Percentiles rank a stretch among this genome's conserved stretches.
Evolutionary conservation across 2,888 invertebrate species (phyloP).

Genomic region (Pachydiplax longipennis): DNA sequence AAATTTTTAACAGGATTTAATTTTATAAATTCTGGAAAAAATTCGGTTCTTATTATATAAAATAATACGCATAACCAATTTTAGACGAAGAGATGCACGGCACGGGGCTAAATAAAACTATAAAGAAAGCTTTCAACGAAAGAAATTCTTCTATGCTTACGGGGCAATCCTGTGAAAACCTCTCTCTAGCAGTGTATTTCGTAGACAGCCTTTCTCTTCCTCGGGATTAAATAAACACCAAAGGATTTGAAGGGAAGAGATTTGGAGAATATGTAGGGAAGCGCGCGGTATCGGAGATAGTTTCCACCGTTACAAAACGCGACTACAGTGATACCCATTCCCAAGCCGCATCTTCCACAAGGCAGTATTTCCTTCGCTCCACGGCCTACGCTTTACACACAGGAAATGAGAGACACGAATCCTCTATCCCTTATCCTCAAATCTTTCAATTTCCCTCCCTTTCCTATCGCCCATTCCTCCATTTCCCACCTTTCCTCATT

Average conservation of each 20-base stretch:
- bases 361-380: conserved; percentile 33
- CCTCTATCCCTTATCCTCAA: conserved; percentile 21
- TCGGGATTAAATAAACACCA: neutral
- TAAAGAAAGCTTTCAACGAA: too few relatives aligned
- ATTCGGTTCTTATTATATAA: too few relatives aligned
- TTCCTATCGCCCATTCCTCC: neutral
- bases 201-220: neutral
- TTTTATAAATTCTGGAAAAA: too few relatives aligned
- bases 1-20: too few relatives aligned
- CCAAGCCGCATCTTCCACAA: neutral
- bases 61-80: too few relatives aligned
- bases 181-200: neutral
- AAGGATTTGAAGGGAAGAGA: neutral
- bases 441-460: conserved; percentile 24
- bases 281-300: neutral
- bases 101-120: too few relatives aligned
- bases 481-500: neutral
- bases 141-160: too few relatives aligned
- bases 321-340: neutral
- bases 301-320: neutral
- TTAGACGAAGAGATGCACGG: too few relatives aligned
- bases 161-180: too few relatives aligned
- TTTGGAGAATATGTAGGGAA: neutral
- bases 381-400: conserved; percentile 30
- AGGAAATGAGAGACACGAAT: conserved; percentile 38